Conservation (phyloP, 2,888 invertebrate species). For the Brachylomia viminalis region DNA sequence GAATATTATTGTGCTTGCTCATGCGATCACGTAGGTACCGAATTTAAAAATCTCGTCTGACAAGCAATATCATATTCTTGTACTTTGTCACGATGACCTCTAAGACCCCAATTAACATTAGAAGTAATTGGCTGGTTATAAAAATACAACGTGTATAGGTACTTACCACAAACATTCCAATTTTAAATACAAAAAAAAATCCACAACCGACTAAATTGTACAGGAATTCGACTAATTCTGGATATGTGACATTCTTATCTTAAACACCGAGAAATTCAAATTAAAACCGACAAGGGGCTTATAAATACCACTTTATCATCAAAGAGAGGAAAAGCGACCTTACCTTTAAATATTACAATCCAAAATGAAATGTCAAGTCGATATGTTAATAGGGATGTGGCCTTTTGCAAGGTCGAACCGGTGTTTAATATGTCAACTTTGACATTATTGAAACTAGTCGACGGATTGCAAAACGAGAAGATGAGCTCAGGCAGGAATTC, state of each 20-base stretch:
- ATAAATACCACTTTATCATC: slow-evolving; percentile 6
- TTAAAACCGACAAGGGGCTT: not conserved
- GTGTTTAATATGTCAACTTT: slow-evolving; percentile 78
- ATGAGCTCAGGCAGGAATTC: slow-evolving; percentile 61
- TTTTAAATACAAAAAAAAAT: not conserved
- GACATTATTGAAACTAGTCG: slow-evolving; percentile 79
- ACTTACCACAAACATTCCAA: not conserved
- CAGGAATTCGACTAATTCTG: slow-evolving; percentile 22
- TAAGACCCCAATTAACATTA: not conserved
- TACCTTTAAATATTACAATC: slow-evolving; percentile 40
- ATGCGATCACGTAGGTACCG: not conserved
- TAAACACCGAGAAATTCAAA: slow-evolving; percentile 19
- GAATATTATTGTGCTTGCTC: not conserved
- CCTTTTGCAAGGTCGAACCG: slow-evolving; percentile 77
- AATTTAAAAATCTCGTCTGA: not conserved
- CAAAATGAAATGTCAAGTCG: slow-evolving; percentile 59
- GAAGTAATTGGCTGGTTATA: not conserved
- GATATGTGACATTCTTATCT: slow-evolving; percentile 30
- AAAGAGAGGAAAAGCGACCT: slow-evolving; percentile 51
- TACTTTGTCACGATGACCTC: slow-evolving; percentile 2
- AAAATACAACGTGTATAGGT: not conserved
- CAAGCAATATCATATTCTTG: not conserved
- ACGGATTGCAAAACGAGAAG: slow-evolving; percentile 71
- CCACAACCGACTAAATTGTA: slow-evolving; percentile 7
- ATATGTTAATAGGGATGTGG: slow-evolving; percentile 65